phyloP scores from a whole-genome alignment of 2,113 vertebrate genomes.

The Urocolius indicus region DNA sequence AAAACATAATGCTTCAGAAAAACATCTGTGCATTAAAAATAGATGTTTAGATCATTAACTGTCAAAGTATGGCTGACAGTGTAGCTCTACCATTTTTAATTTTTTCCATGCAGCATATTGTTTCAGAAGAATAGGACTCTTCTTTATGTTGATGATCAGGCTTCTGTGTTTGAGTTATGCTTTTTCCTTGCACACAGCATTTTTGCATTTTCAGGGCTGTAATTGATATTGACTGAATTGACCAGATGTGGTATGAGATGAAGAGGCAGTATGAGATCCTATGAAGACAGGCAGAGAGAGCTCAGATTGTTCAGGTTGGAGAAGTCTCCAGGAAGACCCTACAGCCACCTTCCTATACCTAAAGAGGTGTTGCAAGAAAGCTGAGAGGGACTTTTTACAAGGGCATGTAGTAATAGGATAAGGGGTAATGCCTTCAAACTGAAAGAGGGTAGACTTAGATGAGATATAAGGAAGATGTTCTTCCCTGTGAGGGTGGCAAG shows the following conservation, averaged over 20 bases:
- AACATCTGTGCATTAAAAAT: background rate
- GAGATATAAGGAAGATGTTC: too few species aligned
- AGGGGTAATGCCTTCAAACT: too few species aligned
- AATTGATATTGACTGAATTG: background rate
- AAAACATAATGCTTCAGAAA: background rate
- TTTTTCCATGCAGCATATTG: background rate
- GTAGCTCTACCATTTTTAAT: background rate
- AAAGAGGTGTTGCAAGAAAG: too few species aligned
- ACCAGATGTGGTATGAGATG: rapidly evolving
- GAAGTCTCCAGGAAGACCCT: too few species aligned
- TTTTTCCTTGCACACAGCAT: background rate
- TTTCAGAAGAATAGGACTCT: background rate
- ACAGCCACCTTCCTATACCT: too few species aligned
- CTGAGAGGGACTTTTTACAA: too few species aligned
- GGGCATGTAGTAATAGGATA: too few species aligned
- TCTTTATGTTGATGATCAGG: background rate
- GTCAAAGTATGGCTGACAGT: background rate
- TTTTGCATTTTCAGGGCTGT: background rate
- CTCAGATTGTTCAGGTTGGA: too few species aligned
- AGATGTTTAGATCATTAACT: background rate
- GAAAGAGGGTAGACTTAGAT: too few species aligned
- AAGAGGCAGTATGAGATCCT: background rate
- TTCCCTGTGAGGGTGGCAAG: too few species aligned
- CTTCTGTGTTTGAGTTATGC: background rate
- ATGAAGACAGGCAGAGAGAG: too few species aligned